Evolutionary conservation across 2,113 vertebrate species (phyloP).

Genomic region (Anguilla rostrata): DNA sequence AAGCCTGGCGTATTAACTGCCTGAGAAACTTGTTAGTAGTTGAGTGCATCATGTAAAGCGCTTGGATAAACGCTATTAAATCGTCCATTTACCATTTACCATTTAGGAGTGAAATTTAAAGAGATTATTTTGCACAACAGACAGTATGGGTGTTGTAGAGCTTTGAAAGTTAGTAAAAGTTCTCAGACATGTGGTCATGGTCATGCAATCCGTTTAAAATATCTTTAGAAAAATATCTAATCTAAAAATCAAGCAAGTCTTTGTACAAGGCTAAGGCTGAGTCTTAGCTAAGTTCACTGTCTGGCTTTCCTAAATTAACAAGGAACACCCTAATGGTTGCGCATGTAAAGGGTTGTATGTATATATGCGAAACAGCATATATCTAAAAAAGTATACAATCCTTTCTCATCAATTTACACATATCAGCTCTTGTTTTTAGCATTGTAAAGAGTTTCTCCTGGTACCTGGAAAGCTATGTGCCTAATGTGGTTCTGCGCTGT

Average conservation of each 20-base stretch:
- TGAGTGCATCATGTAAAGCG: too few species aligned
- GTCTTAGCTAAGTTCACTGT: neutral
- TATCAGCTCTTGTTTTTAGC: neutral
- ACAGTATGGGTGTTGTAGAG: neutral
- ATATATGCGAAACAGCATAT: constrained; percentile 1
- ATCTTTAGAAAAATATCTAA: neutral
- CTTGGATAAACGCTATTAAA: too few species aligned
- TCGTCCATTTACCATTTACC: too few species aligned
- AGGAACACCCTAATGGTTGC: neutral
- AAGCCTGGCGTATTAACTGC: too few species aligned
- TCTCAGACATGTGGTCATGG: neutral
- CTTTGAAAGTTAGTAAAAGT: neutral
- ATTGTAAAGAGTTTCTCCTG: neutral
- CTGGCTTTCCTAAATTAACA: neutral
- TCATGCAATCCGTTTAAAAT: neutral
- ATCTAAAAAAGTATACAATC: constrained; percentile 10
- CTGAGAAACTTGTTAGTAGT: too few species aligned
- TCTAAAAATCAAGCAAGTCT: neutral
- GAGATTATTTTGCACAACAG: too few species aligned
- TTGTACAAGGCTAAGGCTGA: neutral
- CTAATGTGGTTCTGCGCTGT: neutral
- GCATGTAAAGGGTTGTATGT: constrained; percentile 4
- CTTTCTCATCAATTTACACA: neutral
- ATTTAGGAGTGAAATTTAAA: too few species aligned
- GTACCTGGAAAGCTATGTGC: neutral